Percentiles rank a stretch among this genome's conserved stretches.
Conservation (phyloP, 2,113 vertebrate species). For the Heterotis niloticus region DNA sequence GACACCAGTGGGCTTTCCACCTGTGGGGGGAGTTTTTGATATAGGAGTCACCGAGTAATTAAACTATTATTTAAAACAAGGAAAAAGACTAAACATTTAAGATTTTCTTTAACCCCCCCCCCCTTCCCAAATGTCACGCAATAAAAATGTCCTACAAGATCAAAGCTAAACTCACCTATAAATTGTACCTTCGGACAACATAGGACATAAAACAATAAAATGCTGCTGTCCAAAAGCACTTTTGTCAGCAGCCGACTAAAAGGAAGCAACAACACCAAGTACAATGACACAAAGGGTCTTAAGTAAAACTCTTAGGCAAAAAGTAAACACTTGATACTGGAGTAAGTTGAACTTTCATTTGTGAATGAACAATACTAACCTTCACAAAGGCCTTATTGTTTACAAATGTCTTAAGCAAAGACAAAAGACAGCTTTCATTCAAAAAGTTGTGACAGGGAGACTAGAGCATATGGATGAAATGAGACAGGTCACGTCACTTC, state of each 20-base stretch:
- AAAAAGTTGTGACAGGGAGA: neutral
- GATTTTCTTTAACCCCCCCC: too few relatives aligned
- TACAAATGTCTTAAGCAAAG: neutral
- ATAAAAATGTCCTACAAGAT: neutral
- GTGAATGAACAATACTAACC: slow-evolving; percentile 6
- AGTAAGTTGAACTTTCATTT: slow-evolving; percentile 12
- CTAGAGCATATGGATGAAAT: neutral
- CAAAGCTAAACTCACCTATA: neutral
- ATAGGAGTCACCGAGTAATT: neutral
- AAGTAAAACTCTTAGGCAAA: neutral
- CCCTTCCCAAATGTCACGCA: neutral
- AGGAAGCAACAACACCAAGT: neutral
- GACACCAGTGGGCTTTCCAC: slow-evolving; percentile 68
- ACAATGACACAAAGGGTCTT: neutral
- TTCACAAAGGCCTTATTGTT: slow-evolving; percentile 1
- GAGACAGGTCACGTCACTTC: neutral
- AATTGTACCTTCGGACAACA: too few relatives aligned
- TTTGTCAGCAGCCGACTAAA: neutral
- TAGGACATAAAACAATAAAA: neutral
- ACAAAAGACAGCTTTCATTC: slow-evolving; percentile 10
- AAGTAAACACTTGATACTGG: neutral
- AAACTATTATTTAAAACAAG: neutral
- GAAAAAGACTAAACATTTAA: neutral
- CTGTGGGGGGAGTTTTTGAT: slow-evolving; percentile 38
- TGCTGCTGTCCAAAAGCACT: neutral